phyloP scores from a whole-genome alignment of 2,797 vertebrate genomes.

The Mus spretus region DNA sequence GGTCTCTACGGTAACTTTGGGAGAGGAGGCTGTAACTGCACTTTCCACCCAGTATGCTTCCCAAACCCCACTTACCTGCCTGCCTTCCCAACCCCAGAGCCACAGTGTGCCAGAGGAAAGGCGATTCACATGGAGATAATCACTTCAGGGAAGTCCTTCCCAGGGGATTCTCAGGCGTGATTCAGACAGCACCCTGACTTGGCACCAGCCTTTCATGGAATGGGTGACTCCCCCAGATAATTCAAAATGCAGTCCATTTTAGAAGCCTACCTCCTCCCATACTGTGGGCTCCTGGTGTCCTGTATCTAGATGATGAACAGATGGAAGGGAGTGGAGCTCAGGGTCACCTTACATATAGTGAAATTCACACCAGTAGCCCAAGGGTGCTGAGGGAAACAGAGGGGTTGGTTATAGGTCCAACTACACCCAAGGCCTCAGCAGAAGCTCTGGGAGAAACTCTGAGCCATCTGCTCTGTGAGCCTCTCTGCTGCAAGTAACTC shows the following conservation, averaged over 20 bases:
- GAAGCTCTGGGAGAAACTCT: neutral
- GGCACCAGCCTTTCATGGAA: neutral
- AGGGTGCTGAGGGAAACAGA: neutral
- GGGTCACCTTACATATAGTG: neutral
- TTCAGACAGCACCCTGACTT: neutral
- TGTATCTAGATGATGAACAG: neutral
- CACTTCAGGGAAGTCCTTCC: neutral
- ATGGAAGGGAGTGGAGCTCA: neutral
- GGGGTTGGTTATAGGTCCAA: neutral
- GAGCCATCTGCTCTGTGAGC: neutral
- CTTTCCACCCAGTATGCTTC: neutral
- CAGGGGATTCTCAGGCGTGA: neutral
- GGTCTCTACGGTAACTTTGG: slow-evolving; percentile 34
- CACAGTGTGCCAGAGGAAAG: neutral
- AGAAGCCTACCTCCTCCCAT: neutral
- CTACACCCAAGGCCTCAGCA: no score
- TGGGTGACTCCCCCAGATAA: neutral
- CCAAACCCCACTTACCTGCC: slow-evolving; percentile 3
- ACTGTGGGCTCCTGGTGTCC: neutral
- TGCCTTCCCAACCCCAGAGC: neutral
- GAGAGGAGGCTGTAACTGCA: neutral
- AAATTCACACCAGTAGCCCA: neutral
- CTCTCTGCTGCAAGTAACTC: neutral
- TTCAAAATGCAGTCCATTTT: neutral
- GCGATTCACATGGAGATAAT: neutral